Evolutionary conservation across 2,797 vertebrate species (phyloP), one percentile per base, ranked within the genome.

Genomic region (Cryptoblepharus egeriae): DNA sequence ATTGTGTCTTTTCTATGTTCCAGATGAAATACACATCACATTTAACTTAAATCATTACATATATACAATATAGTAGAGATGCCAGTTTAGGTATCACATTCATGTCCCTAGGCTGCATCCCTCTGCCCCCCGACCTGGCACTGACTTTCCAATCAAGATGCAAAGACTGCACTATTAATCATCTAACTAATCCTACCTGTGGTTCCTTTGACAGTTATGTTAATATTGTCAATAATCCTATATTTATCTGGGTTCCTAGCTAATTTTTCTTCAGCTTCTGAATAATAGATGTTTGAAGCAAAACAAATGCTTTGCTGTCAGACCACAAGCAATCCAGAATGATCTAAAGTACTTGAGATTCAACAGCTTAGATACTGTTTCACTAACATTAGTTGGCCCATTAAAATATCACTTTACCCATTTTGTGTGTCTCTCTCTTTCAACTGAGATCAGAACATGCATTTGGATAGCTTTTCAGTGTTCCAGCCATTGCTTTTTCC

Each of bases 271-370:
- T 18, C 1, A n/a, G 24, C 39, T 76, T 49, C 74, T 82, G 42
- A 77, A 82, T 82, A 77, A 82, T 77, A 18, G 63, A 82, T 70
- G 39, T 30, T 71, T 55, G 57, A 60, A 32, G 52, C 52, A 76
- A 68, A 58, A 45, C 18, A 69, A 57, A 45, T 82, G 73, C 45
- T 75, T 81, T 75, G 64, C 24, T 37, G 60, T 75, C 71, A 49
- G 39, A 12, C 28, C 67, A 45, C 30, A 49, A 70, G 45, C 16
- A 69, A 37, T 45, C 55, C 30, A 76, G 20, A 37, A 22, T 37
- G 32, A 76, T 55, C 12, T 32, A 63, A 61, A 77, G 39, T 60
- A 22, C 30, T 55, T 26, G 32, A 77, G 30, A 45, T 24, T 71
- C 35, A 70, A 61, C 10, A 61, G 57, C 28, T 77, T 15, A 42